Base-by-base conservation (phyloP, 2,888 invertebrate genomes). In the Cantharis flavilabris region DNA sequence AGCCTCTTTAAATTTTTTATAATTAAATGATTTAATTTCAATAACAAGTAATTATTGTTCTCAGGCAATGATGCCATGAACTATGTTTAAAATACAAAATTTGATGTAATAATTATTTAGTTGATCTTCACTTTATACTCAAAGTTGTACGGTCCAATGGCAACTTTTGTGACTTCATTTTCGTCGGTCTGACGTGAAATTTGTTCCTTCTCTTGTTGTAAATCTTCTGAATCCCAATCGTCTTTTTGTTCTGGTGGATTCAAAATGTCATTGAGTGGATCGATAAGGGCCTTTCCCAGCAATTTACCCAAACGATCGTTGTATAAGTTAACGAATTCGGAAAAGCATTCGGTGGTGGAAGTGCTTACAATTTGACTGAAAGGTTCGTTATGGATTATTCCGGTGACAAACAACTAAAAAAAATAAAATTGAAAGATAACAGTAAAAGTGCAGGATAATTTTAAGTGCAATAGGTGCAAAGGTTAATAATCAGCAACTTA, bases 331-430 rank as follows among this genome's bases (percentile, higher is more conserved):
- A 77, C 26, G 26, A 77, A 75, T 64, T 63, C 67, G 2, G 77
- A 71, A 18, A 77, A 75, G 18, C 77, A 77, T 69, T 77, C 74
- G 9, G 71, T 74, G 1, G 72, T 72, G 3, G 77, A 74, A 10
- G 62, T 65, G 20, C 77, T 77, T 16, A 77, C 74, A 49, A 77
- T 77, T 28, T 77, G 69, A 49, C 77, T 77, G 64, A 77, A 30
- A 0, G 74, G 77, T 69, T 74, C 72, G 63, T 77, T 77, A 33
- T 77, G 18, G 13, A 77, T 16, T 11, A 74, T 1, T 3, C 77
- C 77, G n/a, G 77, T 62, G 13, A 77, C 16, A 23, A 30, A 28
- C n/a, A 75, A 33, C 71, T 71, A 18, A 75, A 75, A n/a, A 75
- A 20, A 10, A 16, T 26, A n/a, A n/a, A 49, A 11, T 18, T 14